Evolutionary conservation across 2,113 vertebrate genomes (phyloP), one percentile per base, ranked within the genome.

Genomic region (Limanda limanda): DNA sequence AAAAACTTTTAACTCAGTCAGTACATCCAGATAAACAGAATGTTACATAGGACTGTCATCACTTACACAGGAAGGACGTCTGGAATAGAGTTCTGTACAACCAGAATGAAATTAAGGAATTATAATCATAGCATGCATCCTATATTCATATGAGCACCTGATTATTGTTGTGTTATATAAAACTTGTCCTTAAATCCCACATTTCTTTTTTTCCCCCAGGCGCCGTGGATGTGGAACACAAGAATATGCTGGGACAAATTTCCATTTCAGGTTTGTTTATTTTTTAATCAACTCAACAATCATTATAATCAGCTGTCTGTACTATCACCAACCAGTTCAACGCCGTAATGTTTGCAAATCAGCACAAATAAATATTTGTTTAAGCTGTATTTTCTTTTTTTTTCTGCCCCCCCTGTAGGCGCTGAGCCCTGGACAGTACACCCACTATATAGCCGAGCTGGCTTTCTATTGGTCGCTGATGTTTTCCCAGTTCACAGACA

Each of bases 401-500:
- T 10, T 42, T 42, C 2, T 0, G 2, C 12, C 66, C 70, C 60
- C 82, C 68, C 89, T 73, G 91, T 87, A 98, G 97, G 93, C 95
- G 59, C 89, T 96, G 82, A 94, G 93, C 76, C 88, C 95, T 60
- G 95, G 95, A 62, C 93, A 97, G 87, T 96, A 96, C 92, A 96
- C 94, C 88, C 96, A 98, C 94, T 98, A 98, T 79, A 84, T 97
- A 27, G 92, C 96, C 63, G 95, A 98, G 90, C 91, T 98, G 80
- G 95, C 97, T 2, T 98, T 95, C 93, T 98, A 97, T 87, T 98
- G 95, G 95, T 97, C 97, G 68, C 92, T 98, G 93, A 96, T 97
- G 96, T 94, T 98, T 90, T 97, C 97, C 83, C 97, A 98, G 92
- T 98, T 98, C 90, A 96, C 90, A 71, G 97, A 98, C 23, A 94